A percentile compares a stretch with the other conserved stretches of the same genome.
Evolutionary conservation across 2,888 invertebrate genomes (phyloP).

Genomic region (Hyposoter dolosus): DNA sequence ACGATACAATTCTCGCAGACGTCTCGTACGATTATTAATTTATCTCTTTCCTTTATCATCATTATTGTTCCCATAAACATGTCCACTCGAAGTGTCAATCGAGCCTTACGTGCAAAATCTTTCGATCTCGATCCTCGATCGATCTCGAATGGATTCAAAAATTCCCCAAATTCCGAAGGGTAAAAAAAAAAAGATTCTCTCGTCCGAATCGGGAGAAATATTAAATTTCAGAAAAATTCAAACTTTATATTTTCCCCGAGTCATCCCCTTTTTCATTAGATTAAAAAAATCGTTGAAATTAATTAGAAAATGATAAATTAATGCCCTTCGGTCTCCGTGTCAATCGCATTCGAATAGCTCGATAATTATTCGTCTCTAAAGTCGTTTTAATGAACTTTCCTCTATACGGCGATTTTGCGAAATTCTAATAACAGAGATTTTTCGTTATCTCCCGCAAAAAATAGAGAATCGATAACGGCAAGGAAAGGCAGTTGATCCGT

Average conservation of each 20-base stretch:
- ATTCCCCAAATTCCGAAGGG: neutral
- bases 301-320: neutral
- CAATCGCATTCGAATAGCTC: neutral
- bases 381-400: too few species aligned
- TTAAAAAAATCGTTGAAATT: neutral
- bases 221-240: neutral
- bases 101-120: neutral
- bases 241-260: neutral
- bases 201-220: neutral
- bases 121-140: neutral
- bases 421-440: too few species aligned
- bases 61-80: conserved; percentile 14
- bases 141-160: neutral
- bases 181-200: neutral
- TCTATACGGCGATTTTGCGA: too few species aligned
- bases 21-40: conserved; percentile 28
- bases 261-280: neutral
- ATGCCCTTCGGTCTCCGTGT: neutral
- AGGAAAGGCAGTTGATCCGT: too few species aligned
- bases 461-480: too few species aligned
- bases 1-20: conserved; percentile 60
- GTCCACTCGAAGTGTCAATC: conserved; percentile 20
- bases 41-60: conserved; percentile 25
- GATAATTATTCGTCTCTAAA: neutral
- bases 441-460: too few species aligned